Conservation (phyloP, 2,113 vertebrate species). For the Hyperopisus bebe region DNA sequence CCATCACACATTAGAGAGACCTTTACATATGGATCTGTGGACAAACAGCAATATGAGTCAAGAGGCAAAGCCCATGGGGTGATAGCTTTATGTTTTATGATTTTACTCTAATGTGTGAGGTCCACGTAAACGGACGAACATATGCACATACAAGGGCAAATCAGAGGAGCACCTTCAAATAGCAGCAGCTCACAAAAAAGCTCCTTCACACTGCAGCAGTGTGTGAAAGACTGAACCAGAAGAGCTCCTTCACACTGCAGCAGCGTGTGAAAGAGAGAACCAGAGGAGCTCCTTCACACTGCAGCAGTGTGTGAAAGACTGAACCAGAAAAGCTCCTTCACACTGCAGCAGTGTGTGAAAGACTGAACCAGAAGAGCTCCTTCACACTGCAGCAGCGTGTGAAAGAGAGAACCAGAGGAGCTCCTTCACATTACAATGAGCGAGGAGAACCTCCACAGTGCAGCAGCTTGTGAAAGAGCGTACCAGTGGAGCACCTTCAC, state of each 20-base stretch:
- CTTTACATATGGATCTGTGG: conserved; percentile 93
- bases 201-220: not conserved
- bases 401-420: not conserved
- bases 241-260: not conserved
- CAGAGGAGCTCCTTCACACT: not conserved
- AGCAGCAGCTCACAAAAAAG: not conserved
- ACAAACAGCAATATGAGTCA: conserved; percentile 27
- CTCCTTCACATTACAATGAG: not conserved
- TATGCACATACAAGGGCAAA: not conserved
- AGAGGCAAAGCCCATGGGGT: not conserved
- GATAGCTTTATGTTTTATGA: not conserved
- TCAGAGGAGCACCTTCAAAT: not conserved
- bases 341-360: too few relatives aligned
- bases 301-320: not conserved
- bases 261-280: not conserved
- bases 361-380: too few relatives aligned
- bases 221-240: not conserved
- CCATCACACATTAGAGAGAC: conserved; percentile 97
- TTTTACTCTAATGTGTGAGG: not conserved
- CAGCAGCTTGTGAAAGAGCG: not conserved
- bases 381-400: too few relatives aligned
- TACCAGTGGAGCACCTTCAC: not conserved
- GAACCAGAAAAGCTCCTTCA: not conserved
- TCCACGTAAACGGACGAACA: not conserved
- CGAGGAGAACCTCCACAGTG: not conserved